phyloP scores from a whole-genome alignment of 2,113 vertebrate genomes.

The Gasterosteus nipponicus region DNA sequence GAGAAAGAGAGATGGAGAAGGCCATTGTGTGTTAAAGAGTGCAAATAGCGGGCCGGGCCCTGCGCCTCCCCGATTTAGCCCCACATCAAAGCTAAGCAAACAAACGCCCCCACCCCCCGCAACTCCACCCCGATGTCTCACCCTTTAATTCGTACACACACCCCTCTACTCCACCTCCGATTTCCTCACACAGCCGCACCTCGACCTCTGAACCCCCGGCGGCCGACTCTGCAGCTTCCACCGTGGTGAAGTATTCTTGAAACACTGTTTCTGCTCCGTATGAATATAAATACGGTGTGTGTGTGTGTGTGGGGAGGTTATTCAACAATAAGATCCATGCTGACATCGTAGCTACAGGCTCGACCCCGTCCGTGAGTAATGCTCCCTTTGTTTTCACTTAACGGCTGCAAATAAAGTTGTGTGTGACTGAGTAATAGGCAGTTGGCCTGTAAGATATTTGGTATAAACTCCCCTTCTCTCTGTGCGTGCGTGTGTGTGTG shows the following conservation, averaged over 20 bases:
- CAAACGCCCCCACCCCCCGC: conserved; percentile 53
- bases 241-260: not conserved
- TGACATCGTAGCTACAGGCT: conserved; percentile 53
- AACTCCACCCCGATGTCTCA: conserved; percentile 46
- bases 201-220: conserved; percentile 21
- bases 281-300: conserved; percentile 34
- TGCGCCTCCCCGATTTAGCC: conserved; percentile 65
- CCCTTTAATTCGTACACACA: conserved; percentile 56
- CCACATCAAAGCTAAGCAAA: conserved; percentile 94
- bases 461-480: conserved; percentile 54
- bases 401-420: conserved; percentile 75
- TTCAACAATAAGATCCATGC: conserved; percentile 41
- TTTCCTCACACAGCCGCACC: conserved; percentile 47
- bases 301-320: conserved; percentile 10
- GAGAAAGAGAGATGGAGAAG: conserved; percentile 70
- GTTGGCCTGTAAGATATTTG: conserved; percentile 73
- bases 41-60: conserved; percentile 81
- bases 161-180: conserved; percentile 46
- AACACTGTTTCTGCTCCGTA: conserved; percentile 14
- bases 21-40: conserved; percentile 74
- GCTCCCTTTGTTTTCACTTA: conserved; percentile 75
- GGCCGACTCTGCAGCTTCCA: not conserved
- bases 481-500: conserved; percentile 15
- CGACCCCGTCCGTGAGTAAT: conserved; percentile 59
- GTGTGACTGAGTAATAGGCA: conserved; percentile 76